A percentile compares a stretch with the other conserved stretches of the same genome.
Conservation (phyloP, 2,888 invertebrate genomes). For the Polymixis flavicincta region DNA sequence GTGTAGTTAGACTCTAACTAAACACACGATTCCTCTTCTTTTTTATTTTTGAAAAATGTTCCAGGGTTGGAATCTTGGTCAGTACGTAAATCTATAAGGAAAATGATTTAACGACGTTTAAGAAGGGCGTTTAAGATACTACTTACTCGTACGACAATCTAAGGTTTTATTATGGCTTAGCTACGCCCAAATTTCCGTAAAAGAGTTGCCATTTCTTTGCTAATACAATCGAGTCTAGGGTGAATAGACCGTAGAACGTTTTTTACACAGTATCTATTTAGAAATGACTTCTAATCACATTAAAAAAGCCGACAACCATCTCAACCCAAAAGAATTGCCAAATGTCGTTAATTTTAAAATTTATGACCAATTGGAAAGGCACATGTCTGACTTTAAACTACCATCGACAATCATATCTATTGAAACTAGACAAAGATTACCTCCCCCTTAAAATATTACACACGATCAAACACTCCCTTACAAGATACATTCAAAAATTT, state of each 20-base stretch:
- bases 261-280: no score
- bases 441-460: neutral
- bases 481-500: conserved; percentile 46
- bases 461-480: conserved; percentile 16
- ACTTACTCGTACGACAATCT: no score
- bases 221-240: no score
- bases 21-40: neutral
- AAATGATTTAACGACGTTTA: no score
- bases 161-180: no score
- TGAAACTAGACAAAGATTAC: neutral
- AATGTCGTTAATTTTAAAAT: neutral
- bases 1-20: no score
- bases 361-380: neutral
- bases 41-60: neutral
- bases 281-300: neutral
- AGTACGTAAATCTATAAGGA: neutral
- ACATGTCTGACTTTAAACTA: neutral
- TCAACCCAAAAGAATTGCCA: neutral
- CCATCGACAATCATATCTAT: neutral
- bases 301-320: neutral
- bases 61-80: no score
- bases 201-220: no score
- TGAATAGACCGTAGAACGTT: no score
- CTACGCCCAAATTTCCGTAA: no score
- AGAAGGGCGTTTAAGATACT: no score